Percentiles rank a stretch among this genome's conserved stretches.
Conservation (phyloP, 2,113 vertebrate genomes). For the Cromileptes altivelis region DNA sequence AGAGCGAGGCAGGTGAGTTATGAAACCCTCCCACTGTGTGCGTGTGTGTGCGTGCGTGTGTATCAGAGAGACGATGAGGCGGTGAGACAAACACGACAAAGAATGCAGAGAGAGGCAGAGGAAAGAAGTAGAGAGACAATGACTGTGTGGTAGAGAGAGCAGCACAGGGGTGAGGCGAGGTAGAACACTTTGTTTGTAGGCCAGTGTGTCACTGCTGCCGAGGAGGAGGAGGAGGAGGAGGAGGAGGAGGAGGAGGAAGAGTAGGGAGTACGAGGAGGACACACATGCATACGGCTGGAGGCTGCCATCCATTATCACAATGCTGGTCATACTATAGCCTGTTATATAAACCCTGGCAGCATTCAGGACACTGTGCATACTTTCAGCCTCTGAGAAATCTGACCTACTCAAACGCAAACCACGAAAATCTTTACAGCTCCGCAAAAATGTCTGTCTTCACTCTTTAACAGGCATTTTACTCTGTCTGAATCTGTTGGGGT, state of each 20-base stretch:
- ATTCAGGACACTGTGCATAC: background rate
- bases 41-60: background rate
- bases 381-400: slow-evolving; percentile 18
- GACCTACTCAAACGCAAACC: background rate
- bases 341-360: slow-evolving; percentile 6
- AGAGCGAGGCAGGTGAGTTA: slow-evolving; percentile 69
- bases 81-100: background rate
- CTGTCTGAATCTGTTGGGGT: background rate
- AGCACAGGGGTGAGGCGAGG: slow-evolving; percentile 38
- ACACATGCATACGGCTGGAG: background rate
- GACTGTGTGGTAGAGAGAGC: slow-evolving; percentile 12
- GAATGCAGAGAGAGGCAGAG: background rate
- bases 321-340: slow-evolving; percentile 2
- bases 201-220: slow-evolving; percentile 78
- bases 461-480: background rate
- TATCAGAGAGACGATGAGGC: slow-evolving; percentile 3
- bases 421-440: background rate
- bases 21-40: slow-evolving; percentile 52
- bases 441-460: background rate
- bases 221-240: slow-evolving; percentile 14
- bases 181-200: slow-evolving; percentile 66
- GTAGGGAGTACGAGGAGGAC: background rate
- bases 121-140: background rate
- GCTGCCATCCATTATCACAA: background rate
- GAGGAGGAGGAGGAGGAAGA: slow-evolving; percentile 10